These are phyloP conservation scores for Scaptomyza reducta DNA, from an alignment of 2,888 invertebrate genomes.

Conservation along the genomic window DNA sequence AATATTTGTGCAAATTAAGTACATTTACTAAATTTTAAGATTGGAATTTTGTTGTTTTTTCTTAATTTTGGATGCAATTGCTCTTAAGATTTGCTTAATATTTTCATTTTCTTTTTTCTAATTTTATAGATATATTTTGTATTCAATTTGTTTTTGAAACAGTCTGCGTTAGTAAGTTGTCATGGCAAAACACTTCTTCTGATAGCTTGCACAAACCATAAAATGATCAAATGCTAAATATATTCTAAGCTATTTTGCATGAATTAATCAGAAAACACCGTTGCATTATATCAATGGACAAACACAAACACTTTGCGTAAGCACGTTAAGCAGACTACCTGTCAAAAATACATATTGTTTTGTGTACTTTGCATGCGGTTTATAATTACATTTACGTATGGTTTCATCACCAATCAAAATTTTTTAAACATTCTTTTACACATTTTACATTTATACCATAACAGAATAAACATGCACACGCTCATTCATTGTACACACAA, in stretches of 20 bases:
- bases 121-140: not conserved
- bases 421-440: constrained; percentile 1
- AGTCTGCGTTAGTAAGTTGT: not conserved
- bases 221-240: not conserved
- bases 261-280: not conserved
- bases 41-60: constrained; percentile 1
- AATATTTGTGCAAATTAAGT: constrained; percentile 20
- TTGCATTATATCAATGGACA: not conserved
- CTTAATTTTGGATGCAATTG: not conserved
- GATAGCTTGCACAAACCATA: not conserved
- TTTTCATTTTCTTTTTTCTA: not conserved
- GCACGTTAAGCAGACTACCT: not conserved
- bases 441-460: not conserved
- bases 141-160: not conserved
- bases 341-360: not conserved
- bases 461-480: constrained; percentile 15
- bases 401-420: not conserved
- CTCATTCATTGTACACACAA: constrained; percentile 7
- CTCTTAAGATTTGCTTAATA: not conserved
- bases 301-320: not conserved
- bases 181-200: not conserved
- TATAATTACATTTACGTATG: not conserved
- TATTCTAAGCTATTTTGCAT: not conserved
- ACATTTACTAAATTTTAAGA: constrained; percentile 12
- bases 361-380: not conserved